Evolutionary conservation across 2,797 vertebrate genomes (phyloP), one percentile per base, ranked within the genome.

Genomic region (Sebastes reedi): DNA sequence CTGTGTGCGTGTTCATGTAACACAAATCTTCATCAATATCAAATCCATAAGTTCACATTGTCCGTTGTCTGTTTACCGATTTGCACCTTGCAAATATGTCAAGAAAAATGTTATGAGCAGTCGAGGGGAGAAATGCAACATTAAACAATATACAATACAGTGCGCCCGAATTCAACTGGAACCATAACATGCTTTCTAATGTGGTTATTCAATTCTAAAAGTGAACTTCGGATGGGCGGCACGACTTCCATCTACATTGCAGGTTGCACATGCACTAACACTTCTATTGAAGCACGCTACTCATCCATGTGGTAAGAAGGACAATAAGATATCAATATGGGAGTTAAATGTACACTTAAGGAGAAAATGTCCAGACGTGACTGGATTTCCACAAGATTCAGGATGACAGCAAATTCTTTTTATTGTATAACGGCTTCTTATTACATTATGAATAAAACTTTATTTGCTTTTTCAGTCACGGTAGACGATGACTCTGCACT

Each of bases 381-480:
- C 46, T 74, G 55, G 64, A 85, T 86, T 83, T 81, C 46, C 54
- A 52, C 72, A 58, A 64, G 64, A 75, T 77, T 78, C 30, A 29
- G 18, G 39, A 50, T 42, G 50, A 88, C 85, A 90, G 81, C 70
- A 78, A 52, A 84, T 83, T 77, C 3, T 60, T 86, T 90, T 77
- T 72, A 77, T 83, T 36, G 50, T 62, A 85, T 89, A 77, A 86
- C 82, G 27, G 58, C 81, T 84, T 88, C 42, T 88, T 85, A 93
- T 92, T 88, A 77, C 30, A 90, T 91, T 90, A 87, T 80, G 72
- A 89, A 85, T 85, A 75, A 82, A 91, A 88, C 65, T 83, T 87
- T 84, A 86, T 93, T 88, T 89, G 87, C 76, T 82, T 89, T 88
- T 88, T 81, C 79, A 78, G 75, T 88, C 85, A 85, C 25, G 55